phyloP scores from a whole-genome alignment of 1,140 invertebrate species.

The Drosophila takahashii region DNA sequence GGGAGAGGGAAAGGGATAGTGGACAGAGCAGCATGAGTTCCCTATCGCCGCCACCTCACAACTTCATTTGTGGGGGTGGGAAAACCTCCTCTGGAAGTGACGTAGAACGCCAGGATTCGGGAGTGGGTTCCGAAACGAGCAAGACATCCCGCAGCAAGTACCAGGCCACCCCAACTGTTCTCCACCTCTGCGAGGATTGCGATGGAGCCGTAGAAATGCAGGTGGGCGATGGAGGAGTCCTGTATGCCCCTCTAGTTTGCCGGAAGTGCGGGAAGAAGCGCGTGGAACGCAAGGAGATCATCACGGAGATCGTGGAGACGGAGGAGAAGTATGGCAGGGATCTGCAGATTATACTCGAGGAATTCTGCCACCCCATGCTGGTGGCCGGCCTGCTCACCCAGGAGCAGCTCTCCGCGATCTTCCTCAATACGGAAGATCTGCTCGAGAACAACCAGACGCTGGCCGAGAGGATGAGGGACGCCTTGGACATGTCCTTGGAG shows the following conservation, averaged over 20 bases:
- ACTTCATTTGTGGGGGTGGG: slow-evolving; percentile 61
- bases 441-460: slow-evolving; percentile 94
- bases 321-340: slow-evolving; percentile 98
- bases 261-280: slow-evolving; percentile 94
- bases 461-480: slow-evolving; percentile 93
- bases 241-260: slow-evolving; percentile 93
- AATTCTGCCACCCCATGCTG: slow-evolving; percentile 97
- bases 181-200: slow-evolving; percentile 91
- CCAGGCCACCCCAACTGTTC: slow-evolving; percentile 86
- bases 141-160: slow-evolving; percentile 92
- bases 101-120: slow-evolving; percentile 96
- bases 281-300: slow-evolving; percentile 96
- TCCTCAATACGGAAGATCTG: slow-evolving; percentile 97
- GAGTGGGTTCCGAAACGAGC: slow-evolving; percentile 96
- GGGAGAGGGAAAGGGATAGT: slow-evolving; percentile 86
- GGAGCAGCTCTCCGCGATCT: slow-evolving; percentile 94
- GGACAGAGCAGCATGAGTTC: slow-evolving; percentile 87
- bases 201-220: slow-evolving; percentile 90
- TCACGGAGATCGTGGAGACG: slow-evolving; percentile 97
- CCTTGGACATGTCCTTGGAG: slow-evolving; percentile 93
- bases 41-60: slow-evolving; percentile 74
- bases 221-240: slow-evolving; percentile 88
- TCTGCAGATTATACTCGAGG: slow-evolving; percentile 95
- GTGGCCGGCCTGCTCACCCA: slow-evolving; percentile 93
- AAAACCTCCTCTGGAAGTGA: slow-evolving; percentile 84